Conservation (phyloP, 2,797 vertebrate genomes). For the Syngnathus rostellatus region DNA sequence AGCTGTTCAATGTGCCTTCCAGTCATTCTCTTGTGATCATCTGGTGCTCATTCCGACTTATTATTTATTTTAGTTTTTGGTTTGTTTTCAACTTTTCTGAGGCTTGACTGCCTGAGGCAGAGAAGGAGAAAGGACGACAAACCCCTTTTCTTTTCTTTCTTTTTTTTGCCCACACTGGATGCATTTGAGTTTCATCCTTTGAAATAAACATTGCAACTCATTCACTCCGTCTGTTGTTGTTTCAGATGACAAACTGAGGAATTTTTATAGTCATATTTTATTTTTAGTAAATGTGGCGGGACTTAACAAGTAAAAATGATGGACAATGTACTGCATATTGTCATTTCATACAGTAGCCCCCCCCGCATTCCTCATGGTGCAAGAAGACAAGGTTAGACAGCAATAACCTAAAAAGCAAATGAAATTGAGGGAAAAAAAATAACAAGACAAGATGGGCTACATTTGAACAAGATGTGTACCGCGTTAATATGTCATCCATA, state of each 20-base stretch:
- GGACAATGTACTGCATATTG: conserved; percentile 39
- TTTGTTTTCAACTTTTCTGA: not conserved
- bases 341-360: conserved; percentile 10
- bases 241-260: conserved; percentile 10
- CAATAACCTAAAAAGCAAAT: conserved; percentile 35
- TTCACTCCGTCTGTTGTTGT: conserved; percentile 42
- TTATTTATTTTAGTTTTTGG: conserved; percentile 3
- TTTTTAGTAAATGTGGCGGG: conserved; percentile 69
- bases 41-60: conserved; percentile 31
- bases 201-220: conserved; percentile 52
- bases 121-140: conserved; percentile 11
- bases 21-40: conserved; percentile 23
- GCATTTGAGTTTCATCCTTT: conserved; percentile 57
- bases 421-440: conserved; percentile 34
- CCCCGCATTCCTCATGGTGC: conserved; percentile 56
- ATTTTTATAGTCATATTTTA: conserved; percentile 6
- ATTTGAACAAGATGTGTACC: not conserved
- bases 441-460: conserved; percentile 9
- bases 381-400: conserved; percentile 28
- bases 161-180: conserved; percentile 26
- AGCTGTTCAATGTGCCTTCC: conserved; percentile 22
- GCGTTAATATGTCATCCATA: not conserved
- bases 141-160: not conserved
- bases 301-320: conserved; percentile 53
- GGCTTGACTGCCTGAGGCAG: conserved; percentile 27